Percentiles rank a stretch among this genome's conserved stretches.
Evolutionary conservation across 2,797 vertebrate genomes (phyloP).

Genomic region (Galago senegalensis): DNA sequence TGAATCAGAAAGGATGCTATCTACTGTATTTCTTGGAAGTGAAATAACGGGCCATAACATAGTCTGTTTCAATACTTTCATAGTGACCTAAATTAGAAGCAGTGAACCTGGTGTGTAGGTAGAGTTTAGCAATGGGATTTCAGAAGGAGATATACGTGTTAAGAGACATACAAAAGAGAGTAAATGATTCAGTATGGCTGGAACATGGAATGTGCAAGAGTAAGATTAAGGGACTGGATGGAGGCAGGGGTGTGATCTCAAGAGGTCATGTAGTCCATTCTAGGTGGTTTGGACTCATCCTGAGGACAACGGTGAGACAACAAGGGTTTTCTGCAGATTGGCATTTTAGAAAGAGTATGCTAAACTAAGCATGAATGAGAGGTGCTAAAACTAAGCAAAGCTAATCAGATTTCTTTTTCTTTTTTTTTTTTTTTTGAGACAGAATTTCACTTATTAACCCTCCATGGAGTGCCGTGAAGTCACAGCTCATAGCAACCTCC

Average conservation of each 20-base stretch:
- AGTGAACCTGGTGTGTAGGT: not conserved
- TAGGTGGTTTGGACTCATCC: not conserved
- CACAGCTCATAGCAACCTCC: too few species aligned
- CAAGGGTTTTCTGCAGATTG: not conserved
- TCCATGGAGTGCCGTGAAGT: too few species aligned
- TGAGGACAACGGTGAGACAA: not conserved
- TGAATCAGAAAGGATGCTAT: too few species aligned
- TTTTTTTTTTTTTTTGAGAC: too few species aligned
- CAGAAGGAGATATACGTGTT: not conserved
- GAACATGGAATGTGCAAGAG: not conserved
- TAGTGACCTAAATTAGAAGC: not conserved
- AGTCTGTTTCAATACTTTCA: too few species aligned
- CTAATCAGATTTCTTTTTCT: not conserved
- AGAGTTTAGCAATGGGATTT: not conserved
- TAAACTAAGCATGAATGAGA: not conserved
- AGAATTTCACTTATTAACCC: too few species aligned
- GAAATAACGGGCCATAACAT: too few species aligned
- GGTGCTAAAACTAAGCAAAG: slow-evolving; percentile 1
- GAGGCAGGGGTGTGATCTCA: not conserved
- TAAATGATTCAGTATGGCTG: not conserved
- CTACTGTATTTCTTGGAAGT: too few species aligned
- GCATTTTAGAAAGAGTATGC: slow-evolving; percentile 23
- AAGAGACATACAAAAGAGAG: not conserved
- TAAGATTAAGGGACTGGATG: not conserved
- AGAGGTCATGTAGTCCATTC: not conserved